Evolutionary conservation across 2,888 invertebrate species (phyloP), one percentile per base, ranked within the genome.

Genomic region (Cheilosia grossa): DNA sequence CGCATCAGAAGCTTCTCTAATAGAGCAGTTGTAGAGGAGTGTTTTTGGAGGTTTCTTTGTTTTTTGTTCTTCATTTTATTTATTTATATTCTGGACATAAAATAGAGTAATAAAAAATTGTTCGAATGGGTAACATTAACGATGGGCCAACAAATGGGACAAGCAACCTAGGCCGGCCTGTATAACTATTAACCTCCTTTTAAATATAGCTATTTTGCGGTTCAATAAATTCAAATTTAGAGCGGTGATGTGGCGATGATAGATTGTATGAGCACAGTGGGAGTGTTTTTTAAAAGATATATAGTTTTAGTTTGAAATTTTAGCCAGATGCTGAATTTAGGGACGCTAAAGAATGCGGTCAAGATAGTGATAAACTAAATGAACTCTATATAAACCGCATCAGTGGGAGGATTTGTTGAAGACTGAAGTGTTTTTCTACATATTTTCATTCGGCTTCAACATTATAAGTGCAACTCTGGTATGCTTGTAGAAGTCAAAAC

Each of bases 101-200:
- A 77, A 69, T 61, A 30, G 37, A 61, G 67, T 69, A 77, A 69
- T 77, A 77, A 67, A 77, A 77, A 53, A 47, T 9, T 19, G 13
- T 37, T 59, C 37, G 61, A 77, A 67, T 59, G 42, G 64, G 15
- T 56, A 49, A 49, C 64, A 58, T 66, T 66, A 74, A 74, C 54
- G 58, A 56, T 58, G 74, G 64, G 56, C 24, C 56, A 64, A 74
- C 74, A 66, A 64, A 74, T 74, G 74, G 66, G 66, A 66, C 58
- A 74, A 66, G 77, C 24, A 42, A 67, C 40, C 66, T 44, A 19
- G 21, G 33, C 42, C 47, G 13, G 17, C 17, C 47, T 56, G 42
- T 17, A 63, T 74, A 13, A 49, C 56, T 56, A 80, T 74, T 81
- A 53, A 75, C 81, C 81, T 81, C 64, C 51, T 81, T 81, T 58